Base-by-base conservation (phyloP, 2,797 vertebrate species). In the Semaprochilodus insignis region DNA sequence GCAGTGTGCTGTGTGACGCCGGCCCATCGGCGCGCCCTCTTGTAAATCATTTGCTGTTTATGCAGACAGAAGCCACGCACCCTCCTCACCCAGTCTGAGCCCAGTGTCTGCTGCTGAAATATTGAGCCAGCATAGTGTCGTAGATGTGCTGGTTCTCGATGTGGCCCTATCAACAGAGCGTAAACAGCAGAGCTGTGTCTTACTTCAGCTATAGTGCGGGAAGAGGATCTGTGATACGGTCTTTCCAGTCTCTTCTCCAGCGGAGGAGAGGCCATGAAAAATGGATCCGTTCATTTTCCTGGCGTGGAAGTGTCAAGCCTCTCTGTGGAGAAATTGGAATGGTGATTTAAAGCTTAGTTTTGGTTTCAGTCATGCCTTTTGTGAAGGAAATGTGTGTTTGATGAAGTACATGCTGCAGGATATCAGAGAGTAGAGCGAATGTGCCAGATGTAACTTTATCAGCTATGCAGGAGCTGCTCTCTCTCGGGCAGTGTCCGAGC, bases 141-240 rank as follows among this genome's bases (percentile, higher is more conserved):
- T 76, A 82, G 76, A 71, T 79, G 76, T 23, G 17, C 59, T 17
- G 52, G 51, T 69, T 80, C 51, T 82, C 27, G 65, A 77, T 72
- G 67, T 54, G 57, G 62, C 13, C 63, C 73, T 66, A 80, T 85
- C 80, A 83, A 85, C 80, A 82, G 82, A 85, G 72, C 71, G 82
- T 85, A 80, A 85, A 74, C 73, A 85, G 81, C 67, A 0, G 57
- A 52, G 78, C 67, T 54, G 27, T 81, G 34, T 76, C 57, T 85
- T 60, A 3, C 62, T 70, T 73, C 60, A 36, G 16, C 77, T 76
- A 80, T 80, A 77, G 48, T 36, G 44, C 14, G 10, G 71, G 67
- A 34, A 40, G 63, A 83, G 40, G 59, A 77, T 85, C 80, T 83
- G 73, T 31, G 51, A 77, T 85, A 57, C 23, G 57, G 21, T 40